Base-by-base conservation (phyloP, 2,113 vertebrate genomes). In the Axis porcinus region DNA sequence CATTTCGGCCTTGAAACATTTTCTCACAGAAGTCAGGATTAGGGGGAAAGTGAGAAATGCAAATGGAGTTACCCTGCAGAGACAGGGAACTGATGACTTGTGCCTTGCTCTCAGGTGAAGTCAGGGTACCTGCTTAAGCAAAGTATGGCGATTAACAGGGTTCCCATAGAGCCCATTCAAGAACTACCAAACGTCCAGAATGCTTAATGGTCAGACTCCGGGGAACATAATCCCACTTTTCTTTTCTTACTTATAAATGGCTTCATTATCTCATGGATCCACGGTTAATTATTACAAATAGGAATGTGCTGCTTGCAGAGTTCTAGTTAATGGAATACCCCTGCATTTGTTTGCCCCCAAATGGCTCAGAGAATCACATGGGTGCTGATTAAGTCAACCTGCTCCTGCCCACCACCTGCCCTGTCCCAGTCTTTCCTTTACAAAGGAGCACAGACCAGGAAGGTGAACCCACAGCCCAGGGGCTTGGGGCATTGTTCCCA, bases 401-500 rank as follows among this genome's bases (percentile, higher is more conserved):
- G 5, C n/a, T 25, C 47, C 5, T 4, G 8, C 54, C 27, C 23
- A 45, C 23, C n/a, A 3, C 55, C 25, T 62, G n/a, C 40, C 17
- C 28, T 12, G 17, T 30, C 13, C 78, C 50, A 79, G 17, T 2
- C 45, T 94, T 96, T 78, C 58, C 85, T 67, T 90, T 36, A 83
- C 74, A 92, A 60, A 16, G 60, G 70, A 76, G 36, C 60, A 27
- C 54, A 54, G 92, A 93, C 64, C 97, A 94, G 92, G 92, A 89
- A 25, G 30, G 96, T 23, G 64, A 81, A 95, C 97, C 40, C 86
- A 78, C 81, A 23, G 54, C 47, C 36, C 94, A 67, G 97, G 96
- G 94, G 74, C 40, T 83, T 62, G 67, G 83, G 85, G 76, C 94
- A 84, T 55, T 86, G 82, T 86, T 97, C 92, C 92, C 62, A 12